Evolutionary conservation across 1,140 invertebrate species (phyloP), one percentile per base, ranked within the genome.

Genomic region (Danaus plexippus): DNA sequence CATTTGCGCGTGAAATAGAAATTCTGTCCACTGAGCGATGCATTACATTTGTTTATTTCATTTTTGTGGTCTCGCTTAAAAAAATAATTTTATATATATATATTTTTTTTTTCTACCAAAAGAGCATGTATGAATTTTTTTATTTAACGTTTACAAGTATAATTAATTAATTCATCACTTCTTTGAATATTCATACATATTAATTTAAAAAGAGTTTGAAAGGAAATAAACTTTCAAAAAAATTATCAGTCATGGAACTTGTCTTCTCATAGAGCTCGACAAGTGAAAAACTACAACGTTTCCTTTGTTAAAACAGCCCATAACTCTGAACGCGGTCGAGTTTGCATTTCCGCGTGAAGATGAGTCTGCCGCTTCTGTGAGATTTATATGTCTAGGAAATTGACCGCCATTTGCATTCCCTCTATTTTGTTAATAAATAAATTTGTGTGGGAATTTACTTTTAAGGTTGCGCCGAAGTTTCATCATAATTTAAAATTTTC

Each of bases 221-320:
- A 45, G 43, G 11, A 45, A 11, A 45, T 45, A 45, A 7, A 45
- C 2, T 45, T 45, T 45, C 32, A 53, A 44, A 15, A 52, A 44
- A 57, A 57, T 49, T 52, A 11, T 51, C 2, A 32, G 2, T 18
- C 48, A 52, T 13, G 11, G 11, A 41, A 15, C 43, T 52, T 32
- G 43, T 52, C 57, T 41, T 47, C 47, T 45, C 47, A 63, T 66
- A 58, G 53, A 57, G 51, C 47, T 54, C 51, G 73, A 75, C 76
- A 77, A 71, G 70, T 82, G 79, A 82, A 80, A 82, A 82, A 82
- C 66, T 80, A 77, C 69, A 67, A 59, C 70, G 78, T 80, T 82
- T 82, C 77, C 77, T 73, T 62, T 71, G 72, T 72, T 72, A 74
- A 71, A 82, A 69, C 63, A 72, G 67, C 60, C 67, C 68, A 80